Conservation (phyloP, 2,113 vertebrate species). For the Xenopus laevis region DNA sequence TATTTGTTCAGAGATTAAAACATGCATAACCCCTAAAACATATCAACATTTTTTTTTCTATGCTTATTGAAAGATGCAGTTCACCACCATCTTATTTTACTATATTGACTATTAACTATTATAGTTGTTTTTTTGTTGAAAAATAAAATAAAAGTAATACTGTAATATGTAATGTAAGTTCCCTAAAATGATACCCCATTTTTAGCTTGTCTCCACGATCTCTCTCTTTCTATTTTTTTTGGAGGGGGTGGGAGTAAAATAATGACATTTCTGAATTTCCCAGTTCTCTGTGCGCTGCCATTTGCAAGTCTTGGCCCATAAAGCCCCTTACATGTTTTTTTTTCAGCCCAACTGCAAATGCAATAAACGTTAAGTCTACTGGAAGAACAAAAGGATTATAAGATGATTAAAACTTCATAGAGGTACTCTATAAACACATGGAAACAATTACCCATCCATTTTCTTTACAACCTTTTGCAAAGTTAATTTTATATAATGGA, state of each 20-base stretch:
- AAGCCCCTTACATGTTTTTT: neutral
- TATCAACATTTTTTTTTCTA: too few relatives aligned
- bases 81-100: too few relatives aligned
- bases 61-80: too few relatives aligned
- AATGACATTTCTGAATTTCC: neutral
- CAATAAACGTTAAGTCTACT: conserved; percentile 14
- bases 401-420: conserved; percentile 24
- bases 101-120: too few relatives aligned
- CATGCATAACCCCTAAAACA: too few relatives aligned
- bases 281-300: neutral
- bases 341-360: conserved; percentile 19
- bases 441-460: conserved; percentile 21
- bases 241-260: neutral
- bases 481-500: conserved; percentile 28
- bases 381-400: conserved; percentile 36
- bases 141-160: too few relatives aligned
- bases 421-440: conserved; percentile 26
- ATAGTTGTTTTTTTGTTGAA: too few relatives aligned
- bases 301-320: neutral
- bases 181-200: too few relatives aligned
- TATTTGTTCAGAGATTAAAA: too few relatives aligned
- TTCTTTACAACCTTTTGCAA: conserved; percentile 24
- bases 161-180: too few relatives aligned
- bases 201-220: too few relatives aligned
- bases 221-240: too few relatives aligned